A percentile compares a stretch with the other conserved stretches of the same genome.
These are phyloP conservation scores for Aegithalos caudatus DNA, from an alignment of 2,113 vertebrate genomes.

Conservation along the genomic window DNA sequence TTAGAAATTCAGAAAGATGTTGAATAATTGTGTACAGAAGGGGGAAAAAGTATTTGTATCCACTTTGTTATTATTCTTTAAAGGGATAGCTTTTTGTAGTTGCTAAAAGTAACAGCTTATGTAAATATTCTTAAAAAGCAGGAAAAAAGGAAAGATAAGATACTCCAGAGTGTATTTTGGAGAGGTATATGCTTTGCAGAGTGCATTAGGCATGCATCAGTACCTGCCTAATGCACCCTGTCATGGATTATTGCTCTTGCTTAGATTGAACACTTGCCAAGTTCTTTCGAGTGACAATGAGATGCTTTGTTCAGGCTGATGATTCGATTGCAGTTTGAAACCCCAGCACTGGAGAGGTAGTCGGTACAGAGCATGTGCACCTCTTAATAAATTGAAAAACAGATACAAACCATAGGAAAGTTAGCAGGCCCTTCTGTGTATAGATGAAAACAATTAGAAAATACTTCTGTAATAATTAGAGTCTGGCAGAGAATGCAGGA, in stretches of 20 bases:
- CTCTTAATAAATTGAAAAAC: background rate
- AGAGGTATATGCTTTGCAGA: background rate
- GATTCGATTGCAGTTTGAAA: background rate
- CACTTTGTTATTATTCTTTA: background rate
- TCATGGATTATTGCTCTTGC: slow-evolving; percentile 27
- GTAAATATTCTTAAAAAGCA: background rate
- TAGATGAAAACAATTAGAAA: background rate
- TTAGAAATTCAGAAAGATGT: background rate
- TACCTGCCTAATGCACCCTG: slow-evolving; percentile 40
- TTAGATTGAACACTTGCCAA: slow-evolving; percentile 2
- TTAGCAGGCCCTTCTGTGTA: background rate
- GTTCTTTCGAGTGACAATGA: slow-evolving; percentile 7
- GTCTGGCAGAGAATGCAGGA: background rate
- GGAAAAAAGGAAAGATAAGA: background rate
- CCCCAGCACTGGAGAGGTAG: background rate
- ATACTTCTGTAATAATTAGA: background rate
- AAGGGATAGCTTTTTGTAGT: background rate
- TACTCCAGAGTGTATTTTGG: background rate
- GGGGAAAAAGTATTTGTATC: background rate
- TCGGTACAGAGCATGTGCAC: background rate
- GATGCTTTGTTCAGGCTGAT: slow-evolving; percentile 4
- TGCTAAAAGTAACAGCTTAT: background rate
- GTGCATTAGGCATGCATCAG: slow-evolving; percentile 16
- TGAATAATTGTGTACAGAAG: background rate
- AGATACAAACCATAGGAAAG: background rate